These are phyloP conservation scores for Sebastes iracundus DNA, from an alignment of 2,797 vertebrate species.

Conservation along the genomic window DNA sequence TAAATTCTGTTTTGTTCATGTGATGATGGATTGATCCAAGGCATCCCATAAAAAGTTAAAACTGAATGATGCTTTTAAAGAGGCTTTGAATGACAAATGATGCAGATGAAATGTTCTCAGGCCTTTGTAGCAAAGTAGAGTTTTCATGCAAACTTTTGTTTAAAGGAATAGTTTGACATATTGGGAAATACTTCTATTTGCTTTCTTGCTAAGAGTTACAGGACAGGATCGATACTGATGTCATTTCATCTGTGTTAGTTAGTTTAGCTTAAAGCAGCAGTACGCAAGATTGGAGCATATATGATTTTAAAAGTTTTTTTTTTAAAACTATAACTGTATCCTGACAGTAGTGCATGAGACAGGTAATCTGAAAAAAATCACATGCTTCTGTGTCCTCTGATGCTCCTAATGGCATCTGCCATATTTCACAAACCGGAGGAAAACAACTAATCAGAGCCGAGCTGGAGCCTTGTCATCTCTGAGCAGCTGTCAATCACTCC, in stretches of 20 bases:
- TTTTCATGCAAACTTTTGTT: conserved; percentile 18
- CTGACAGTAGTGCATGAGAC: too few relatives aligned
- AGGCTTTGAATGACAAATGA: conserved; percentile 47
- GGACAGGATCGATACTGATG: neutral
- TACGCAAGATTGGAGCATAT: too few relatives aligned
- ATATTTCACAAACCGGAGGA: too few relatives aligned
- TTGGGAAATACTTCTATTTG: neutral
- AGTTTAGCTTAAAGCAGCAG: neutral
- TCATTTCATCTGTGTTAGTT: neutral
- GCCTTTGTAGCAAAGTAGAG: neutral
- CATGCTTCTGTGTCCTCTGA: too few relatives aligned
- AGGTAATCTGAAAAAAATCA: too few relatives aligned
- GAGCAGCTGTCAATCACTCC: too few relatives aligned
- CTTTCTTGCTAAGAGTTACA: neutral
- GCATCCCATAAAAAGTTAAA: conserved; percentile 37
- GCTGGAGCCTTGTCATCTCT: too few relatives aligned
- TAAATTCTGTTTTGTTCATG: conserved; percentile 41
- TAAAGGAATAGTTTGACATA: neutral
- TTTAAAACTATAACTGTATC: too few relatives aligned
- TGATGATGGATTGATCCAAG: conserved; percentile 55
- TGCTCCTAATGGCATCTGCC: too few relatives aligned
- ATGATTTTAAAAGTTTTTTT: too few relatives aligned
- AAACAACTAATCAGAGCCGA: too few relatives aligned
- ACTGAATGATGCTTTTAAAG: conserved; percentile 42
- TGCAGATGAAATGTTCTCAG: conserved; percentile 9